A percentile compares a stretch with the other conserved stretches of the same genome.
These are phyloP conservation scores for Oplegnathus fasciatus DNA, from an alignment of 2,113 vertebrate species.

Conservation along the genomic window DNA sequence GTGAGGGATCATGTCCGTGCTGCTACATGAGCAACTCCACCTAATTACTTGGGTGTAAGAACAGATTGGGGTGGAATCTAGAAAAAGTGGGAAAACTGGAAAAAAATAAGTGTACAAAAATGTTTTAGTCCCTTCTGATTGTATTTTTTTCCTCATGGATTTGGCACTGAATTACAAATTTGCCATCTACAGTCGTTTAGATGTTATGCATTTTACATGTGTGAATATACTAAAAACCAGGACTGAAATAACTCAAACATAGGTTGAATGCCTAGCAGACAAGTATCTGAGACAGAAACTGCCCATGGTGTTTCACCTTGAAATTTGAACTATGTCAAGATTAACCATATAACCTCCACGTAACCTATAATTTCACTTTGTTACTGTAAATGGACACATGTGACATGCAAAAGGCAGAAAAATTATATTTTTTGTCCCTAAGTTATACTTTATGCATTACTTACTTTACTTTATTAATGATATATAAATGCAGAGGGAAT, in stretches of 20 bases:
- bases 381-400: not conserved
- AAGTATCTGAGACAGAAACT: not conserved
- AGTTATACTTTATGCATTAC: no score
- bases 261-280: not conserved
- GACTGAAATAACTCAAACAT: not conserved
- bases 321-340: not conserved
- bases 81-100: not conserved
- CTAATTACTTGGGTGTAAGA: not conserved
- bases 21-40: not conserved
- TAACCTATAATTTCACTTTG: not conserved
- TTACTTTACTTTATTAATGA: not conserved
- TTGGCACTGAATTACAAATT: not conserved
- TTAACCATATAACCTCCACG: not conserved
- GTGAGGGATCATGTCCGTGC: not conserved
- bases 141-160: no score
- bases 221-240: slow-evolving; percentile 2
- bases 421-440: not conserved
- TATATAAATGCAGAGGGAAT: not conserved
- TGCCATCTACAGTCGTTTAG: not conserved
- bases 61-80: not conserved
- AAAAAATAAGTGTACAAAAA: no score
- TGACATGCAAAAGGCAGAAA: not conserved
- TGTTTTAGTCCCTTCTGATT: no score
- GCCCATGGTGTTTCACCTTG: not conserved
- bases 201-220: not conserved